Base-by-base conservation (phyloP, 2,113 vertebrate genomes). In the Cairina moschata region DNA sequence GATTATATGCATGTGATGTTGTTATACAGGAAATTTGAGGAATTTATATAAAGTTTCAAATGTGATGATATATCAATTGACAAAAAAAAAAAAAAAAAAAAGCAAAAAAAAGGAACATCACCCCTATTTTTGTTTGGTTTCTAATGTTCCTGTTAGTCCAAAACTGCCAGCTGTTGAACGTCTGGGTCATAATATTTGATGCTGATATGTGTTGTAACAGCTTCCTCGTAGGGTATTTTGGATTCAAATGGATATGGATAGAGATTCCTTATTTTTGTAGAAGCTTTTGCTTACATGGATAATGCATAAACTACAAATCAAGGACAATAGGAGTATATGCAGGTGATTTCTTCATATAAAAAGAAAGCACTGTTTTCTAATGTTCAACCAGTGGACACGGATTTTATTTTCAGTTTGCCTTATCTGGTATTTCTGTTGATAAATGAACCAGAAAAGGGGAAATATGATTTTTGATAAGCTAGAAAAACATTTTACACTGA, bases 11-110 rank as follows among this genome's bases (percentile, higher is more conserved):
- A 5, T 66, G 15, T 58, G 40, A 42, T 90, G 55, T 54, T 87
- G 60, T 82, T 90, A 50, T 75, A 69, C 59, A 78, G 88, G 81
- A 90, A 95, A 91, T 38, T 81, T 80, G 81, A 55, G 69, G 23
- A 90, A 79, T 94, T 86, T 90, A 52, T 38, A 77, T 42, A 72
- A 81, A 93, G 40, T 76, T 95, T 88, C 76, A 88, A 92, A 90
- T 1, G 21, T 68, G 28, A 83, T 44, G 34, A 80, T 50, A 1
- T 28, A 72, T 40, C 8, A 1, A 94, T 56, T 83, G 81, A 77
- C 44, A 79, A 86, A 83, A 66, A 1, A 9, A 17, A 44, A 44
- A 44, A 17, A 44, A 44, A 44, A 17, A 13, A 40, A 40, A 13
- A 40, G 38, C 11, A 40, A 40, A 40, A 40, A 44, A 17, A 44